phyloP scores from a whole-genome alignment of 2,888 invertebrate genomes.

The Meteorus cinctellus region DNA sequence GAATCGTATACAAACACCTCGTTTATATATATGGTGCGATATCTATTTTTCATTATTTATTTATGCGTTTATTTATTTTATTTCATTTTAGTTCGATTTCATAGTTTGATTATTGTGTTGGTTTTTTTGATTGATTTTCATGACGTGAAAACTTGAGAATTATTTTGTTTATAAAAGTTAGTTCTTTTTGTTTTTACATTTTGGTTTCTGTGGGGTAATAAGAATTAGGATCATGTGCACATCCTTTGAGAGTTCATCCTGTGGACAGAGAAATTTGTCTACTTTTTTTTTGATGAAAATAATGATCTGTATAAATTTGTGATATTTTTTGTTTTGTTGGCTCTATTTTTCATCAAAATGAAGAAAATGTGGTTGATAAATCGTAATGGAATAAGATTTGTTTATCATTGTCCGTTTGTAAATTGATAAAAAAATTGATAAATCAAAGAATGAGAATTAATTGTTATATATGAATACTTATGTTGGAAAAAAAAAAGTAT shows the following conservation, averaged over 20 bases:
- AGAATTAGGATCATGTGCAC: slow-evolving; percentile 61
- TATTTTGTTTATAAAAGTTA: no score
- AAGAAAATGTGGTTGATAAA: not conserved
- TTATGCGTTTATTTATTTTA: not conserved
- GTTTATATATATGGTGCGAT: slow-evolving; percentile 3
- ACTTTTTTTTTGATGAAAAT: no score
- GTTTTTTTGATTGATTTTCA: no score
- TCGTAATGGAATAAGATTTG: not conserved
- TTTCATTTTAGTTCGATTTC: not conserved
- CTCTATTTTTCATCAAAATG: slow-evolving; percentile 16
- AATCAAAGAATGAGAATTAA: not conserved
- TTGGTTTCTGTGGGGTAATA: slow-evolving; percentile 59
- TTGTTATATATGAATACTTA: not conserved
- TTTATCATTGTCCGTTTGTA: no score
- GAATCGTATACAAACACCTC: slow-evolving; percentile 1
- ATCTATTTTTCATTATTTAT: not conserved
- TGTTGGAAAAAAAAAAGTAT: not conserved
- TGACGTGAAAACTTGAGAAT: no score
- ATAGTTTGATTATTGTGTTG: no score
- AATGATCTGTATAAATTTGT: no score
- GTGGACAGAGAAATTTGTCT: no score
- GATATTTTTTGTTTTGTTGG: not conserved
- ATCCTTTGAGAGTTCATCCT: slow-evolving; percentile 15
- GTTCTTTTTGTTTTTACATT: no score
- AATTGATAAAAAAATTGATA: no score